These are phyloP conservation scores for Marmota flaviventris DNA, from an alignment of 2,113 vertebrate species.

Conservation along the genomic window DNA sequence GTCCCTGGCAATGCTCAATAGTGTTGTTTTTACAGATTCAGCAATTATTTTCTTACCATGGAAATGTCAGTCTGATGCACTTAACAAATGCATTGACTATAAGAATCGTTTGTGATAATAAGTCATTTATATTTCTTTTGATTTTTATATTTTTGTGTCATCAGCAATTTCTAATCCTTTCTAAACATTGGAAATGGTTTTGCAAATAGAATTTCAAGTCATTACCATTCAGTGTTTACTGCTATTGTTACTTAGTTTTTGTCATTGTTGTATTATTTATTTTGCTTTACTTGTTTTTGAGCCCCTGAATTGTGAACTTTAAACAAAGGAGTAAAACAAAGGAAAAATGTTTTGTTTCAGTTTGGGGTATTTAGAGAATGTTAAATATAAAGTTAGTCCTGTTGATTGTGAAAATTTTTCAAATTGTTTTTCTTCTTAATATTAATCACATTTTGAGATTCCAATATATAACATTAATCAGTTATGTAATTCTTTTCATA, in stretches of 20 bases:
- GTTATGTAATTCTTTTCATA: not conserved
- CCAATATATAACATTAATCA: not conserved
- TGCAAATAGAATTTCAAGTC: not conserved
- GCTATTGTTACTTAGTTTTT: not conserved
- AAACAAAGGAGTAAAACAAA: constrained; percentile 8
- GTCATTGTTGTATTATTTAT: not conserved
- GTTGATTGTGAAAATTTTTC: not conserved
- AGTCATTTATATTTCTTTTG: not conserved
- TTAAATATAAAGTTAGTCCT: not conserved
- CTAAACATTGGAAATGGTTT: not conserved
- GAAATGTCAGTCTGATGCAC: not conserved
- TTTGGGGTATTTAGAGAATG: not conserved
- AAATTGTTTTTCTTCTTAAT: constrained; percentile 12
- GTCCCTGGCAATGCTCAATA: not conserved
- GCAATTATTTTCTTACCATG: not conserved
- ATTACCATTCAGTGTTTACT: not conserved
- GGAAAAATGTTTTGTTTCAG: too few relatives aligned
- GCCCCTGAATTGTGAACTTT: not conserved
- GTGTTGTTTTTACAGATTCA: not conserved
- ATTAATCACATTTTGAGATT: not conserved
- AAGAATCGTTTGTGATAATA: not conserved
- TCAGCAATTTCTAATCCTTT: not conserved
- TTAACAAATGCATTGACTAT: not conserved
- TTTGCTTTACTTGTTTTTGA: not conserved
- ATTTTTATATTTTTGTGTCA: not conserved